Base-by-base conservation (phyloP, 1,140 invertebrate species). In the Aphelinus certus region DNA sequence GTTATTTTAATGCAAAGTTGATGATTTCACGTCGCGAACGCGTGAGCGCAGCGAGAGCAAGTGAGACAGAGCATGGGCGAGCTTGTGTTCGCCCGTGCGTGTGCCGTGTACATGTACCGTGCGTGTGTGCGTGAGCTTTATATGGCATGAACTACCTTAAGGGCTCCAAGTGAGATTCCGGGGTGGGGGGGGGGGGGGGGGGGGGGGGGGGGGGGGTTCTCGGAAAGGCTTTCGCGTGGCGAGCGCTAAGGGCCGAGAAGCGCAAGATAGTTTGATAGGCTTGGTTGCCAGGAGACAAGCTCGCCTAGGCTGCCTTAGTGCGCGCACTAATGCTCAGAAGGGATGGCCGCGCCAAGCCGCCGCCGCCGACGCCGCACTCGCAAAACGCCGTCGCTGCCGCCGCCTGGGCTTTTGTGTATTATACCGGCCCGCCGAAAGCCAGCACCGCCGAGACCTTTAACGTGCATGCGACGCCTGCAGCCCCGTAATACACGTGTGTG, bases 181-280 rank as follows among this genome's bases (percentile, higher is more conserved):
- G 70, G 26, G 26, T 0, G 26, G 26, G 26, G 26, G 26, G 26
- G n/a, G n/a, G n/a, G n/a, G n/a, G n/a, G n/a, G n/a, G n/a, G n/a
- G n/a, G n/a, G n/a, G 80, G 84, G 81, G 82, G 81, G 79, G 82
- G 76, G 80, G 76, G 77, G 71, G 62, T 77, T 68, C 51, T 76
- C 68, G 61, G 72, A 48, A 53, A 26, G 26, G 48, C 51, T 57
- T 45, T 45, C 26, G 62, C 53, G 53, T 7, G 61, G 48, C 66
- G 43, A 45, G 66, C 51, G 55, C 61, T 53, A 62, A 68, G 68
- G 57, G 47, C 58, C 48, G 43, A 46, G 56, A 48, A 64, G 80
- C 81, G 81, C 86, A 88, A 86, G 85, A 87, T 87, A 87, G 86
- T 87, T 87, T 87, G 86, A 88, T 87, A 86, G 85, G 85, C 85